phyloP scores from a whole-genome alignment of 2,888 invertebrate genomes.

The Cerastoderma edule region DNA sequence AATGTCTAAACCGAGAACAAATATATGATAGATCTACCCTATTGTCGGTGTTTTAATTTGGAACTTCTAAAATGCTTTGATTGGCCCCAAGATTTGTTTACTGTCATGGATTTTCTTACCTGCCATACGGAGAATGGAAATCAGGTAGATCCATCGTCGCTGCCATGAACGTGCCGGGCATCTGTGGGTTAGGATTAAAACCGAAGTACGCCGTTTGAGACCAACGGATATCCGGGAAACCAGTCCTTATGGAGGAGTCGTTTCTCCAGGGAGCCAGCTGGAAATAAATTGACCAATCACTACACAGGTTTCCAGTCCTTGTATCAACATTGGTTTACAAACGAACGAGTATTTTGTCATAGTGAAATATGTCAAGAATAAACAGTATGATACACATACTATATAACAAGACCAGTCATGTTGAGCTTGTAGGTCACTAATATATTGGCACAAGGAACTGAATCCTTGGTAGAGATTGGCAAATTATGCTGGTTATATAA shows the following conservation, averaged over 20 bases:
- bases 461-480: too few species aligned
- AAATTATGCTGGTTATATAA: too few species aligned
- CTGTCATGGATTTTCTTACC: constrained; percentile 23
- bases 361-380: neutral
- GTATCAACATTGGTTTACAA: neutral
- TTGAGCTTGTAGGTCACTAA: neutral
- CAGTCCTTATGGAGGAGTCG: constrained; percentile 50
- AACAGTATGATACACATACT: neutral
- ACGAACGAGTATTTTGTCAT: neutral
- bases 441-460: neutral
- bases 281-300: neutral
- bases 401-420: neutral
- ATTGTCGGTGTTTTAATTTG: neutral
- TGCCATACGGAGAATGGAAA: constrained; percentile 67
- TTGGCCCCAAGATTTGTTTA: neutral
- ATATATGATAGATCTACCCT: neutral
- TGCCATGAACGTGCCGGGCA: constrained; percentile 79
- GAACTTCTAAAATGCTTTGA: neutral
- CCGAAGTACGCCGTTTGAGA: constrained; percentile 78
- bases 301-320: neutral
- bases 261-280: constrained; percentile 46
- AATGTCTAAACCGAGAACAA: neutral
- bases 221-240: constrained; percentile 79
- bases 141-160: constrained; percentile 80
- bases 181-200: constrained; percentile 72